A percentile compares a stretch with the other conserved stretches of the same genome.
Evolutionary conservation across 2,888 invertebrate genomes (phyloP).

Genomic region (Norana najaformis): DNA sequence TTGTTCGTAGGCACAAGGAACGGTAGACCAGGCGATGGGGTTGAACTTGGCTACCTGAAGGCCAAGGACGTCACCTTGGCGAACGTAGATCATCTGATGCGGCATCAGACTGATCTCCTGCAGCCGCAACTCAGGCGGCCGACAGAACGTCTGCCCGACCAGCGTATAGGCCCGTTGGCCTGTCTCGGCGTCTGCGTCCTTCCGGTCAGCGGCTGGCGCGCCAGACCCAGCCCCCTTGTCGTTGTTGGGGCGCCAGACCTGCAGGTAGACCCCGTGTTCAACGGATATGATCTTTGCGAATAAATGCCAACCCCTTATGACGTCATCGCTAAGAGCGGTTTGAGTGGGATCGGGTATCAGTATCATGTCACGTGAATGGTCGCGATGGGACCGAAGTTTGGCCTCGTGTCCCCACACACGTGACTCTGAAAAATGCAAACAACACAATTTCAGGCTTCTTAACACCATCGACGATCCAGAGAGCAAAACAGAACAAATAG

Average conservation of each 20-base stretch:
- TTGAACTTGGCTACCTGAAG: constrained; percentile 40
- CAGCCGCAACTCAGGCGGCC: constrained; percentile 43
- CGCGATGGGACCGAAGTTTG: constrained; percentile 42
- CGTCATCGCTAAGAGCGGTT: constrained; percentile 40
- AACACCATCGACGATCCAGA: neutral
- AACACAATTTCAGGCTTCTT: neutral
- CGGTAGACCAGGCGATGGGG: constrained; percentile 43
- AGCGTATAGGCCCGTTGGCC: constrained; percentile 37
- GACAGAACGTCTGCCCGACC: constrained; percentile 44
- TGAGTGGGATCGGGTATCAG: constrained; percentile 45
- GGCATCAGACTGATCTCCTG: constrained; percentile 35
- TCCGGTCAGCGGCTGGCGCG: neutral
- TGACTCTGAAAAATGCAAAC: constrained; percentile 30
- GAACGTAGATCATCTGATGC: constrained; percentile 33
- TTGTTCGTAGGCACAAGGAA: constrained; percentile 40
- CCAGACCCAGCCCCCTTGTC: neutral
- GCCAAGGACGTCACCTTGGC: constrained; percentile 43
- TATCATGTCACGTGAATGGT: constrained; percentile 33
- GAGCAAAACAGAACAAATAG: neutral
- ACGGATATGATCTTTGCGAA: constrained; percentile 45
- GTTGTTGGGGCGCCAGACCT: constrained; percentile 38
- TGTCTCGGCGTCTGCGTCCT: constrained; percentile 26
- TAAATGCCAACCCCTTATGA: constrained; percentile 44
- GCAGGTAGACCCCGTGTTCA: constrained; percentile 42
- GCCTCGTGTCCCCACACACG: constrained; percentile 45